Evolutionary conservation across 2,888 invertebrate species (phyloP).

Genomic region (Tetranychus truncatus): DNA sequence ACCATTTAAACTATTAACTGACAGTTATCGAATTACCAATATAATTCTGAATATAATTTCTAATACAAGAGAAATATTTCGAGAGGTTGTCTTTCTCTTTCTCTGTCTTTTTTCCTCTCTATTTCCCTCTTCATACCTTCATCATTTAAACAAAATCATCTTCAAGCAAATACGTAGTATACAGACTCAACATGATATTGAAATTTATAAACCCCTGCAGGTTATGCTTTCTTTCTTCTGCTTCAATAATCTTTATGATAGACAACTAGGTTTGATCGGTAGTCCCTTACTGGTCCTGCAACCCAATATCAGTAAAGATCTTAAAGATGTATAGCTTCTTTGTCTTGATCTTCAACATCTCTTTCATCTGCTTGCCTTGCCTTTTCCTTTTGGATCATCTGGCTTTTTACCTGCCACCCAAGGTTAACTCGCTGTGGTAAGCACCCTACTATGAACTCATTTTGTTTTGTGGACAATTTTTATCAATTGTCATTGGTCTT

Average conservation of each 20-base stretch:
- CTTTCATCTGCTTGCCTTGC: not conserved
- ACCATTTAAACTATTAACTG: not conserved
- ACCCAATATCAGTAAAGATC: not conserved
- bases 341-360: not conserved
- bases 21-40: slow-evolving; percentile 1
- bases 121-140: not conserved
- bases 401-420: not conserved
- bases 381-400: not conserved
- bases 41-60: not conserved
- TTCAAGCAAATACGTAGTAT: not conserved
- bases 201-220: not conserved
- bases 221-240: not conserved
- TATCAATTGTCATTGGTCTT: not conserved
- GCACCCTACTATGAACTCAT: not conserved
- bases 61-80: not conserved
- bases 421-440: not conserved
- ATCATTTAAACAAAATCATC: not conserved
- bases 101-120: not conserved
- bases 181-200: not conserved
- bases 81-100: not conserved
- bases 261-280: not conserved
- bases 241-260: not conserved
- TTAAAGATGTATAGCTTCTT: not conserved
- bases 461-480: not conserved
- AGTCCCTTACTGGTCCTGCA: not conserved